A percentile compares a stretch with the other conserved stretches of the same genome.
Evolutionary conservation across 2,888 invertebrate species (phyloP).

Genomic region (Thymelicus sylvestris): DNA sequence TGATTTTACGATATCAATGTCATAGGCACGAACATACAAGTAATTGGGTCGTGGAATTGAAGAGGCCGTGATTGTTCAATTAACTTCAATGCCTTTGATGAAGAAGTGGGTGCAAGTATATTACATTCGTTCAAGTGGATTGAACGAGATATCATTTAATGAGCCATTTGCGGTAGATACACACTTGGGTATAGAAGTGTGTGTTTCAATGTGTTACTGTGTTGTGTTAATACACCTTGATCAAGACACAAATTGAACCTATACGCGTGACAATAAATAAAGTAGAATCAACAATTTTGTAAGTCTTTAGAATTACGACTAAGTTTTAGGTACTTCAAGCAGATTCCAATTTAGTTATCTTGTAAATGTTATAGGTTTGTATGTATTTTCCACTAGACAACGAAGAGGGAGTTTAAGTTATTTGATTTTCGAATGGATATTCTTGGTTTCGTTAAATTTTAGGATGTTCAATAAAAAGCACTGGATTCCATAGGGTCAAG

Average conservation of each 20-base stretch:
- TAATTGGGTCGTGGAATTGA: constrained; percentile 24
- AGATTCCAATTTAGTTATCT: too few species aligned
- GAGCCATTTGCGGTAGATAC: not conserved
- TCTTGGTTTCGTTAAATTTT: too few species aligned
- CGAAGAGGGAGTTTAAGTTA: too few species aligned
- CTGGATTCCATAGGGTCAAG: too few species aligned
- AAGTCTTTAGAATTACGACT: not conserved
- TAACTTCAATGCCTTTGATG: constrained; percentile 36
- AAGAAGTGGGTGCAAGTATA: constrained; percentile 36
- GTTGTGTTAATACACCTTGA: not conserved
- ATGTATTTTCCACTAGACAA: too few species aligned
- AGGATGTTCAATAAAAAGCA: too few species aligned
- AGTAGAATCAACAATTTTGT: not conserved
- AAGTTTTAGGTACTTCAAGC: too few species aligned
- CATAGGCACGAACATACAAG: constrained; percentile 8
- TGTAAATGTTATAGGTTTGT: too few species aligned
- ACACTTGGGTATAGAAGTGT: not conserved
- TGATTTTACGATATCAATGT: not conserved
- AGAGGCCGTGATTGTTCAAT: constrained; percentile 36
- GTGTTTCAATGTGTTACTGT: not conserved
- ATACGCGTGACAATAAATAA: too few species aligned
- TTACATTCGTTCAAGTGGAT: constrained; percentile 24
- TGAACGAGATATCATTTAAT: not conserved
- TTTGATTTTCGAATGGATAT: too few species aligned
- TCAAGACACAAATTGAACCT: not conserved